A percentile compares a stretch with the other conserved stretches of the same genome.
phyloP scores from a whole-genome alignment of 1,140 invertebrate genomes.

The Drusus annulatus region DNA sequence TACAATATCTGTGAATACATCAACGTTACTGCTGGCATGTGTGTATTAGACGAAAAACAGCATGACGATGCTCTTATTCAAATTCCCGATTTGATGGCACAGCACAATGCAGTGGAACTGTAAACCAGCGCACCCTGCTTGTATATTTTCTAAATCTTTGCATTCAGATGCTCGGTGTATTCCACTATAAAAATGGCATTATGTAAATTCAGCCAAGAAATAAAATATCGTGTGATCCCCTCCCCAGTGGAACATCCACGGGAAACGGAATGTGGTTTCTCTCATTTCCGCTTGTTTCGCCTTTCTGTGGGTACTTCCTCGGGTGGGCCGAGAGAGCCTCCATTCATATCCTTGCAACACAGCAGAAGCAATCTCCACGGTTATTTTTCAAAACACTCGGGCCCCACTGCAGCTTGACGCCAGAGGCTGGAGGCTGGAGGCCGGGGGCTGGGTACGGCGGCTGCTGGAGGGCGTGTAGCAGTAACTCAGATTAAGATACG shows the following conservation, averaged over 20 bases:
- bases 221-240: constrained; percentile 63
- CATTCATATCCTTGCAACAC: constrained; percentile 49
- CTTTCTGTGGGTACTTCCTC: constrained; percentile 46
- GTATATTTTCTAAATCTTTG: constrained; percentile 49
- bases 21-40: no score
- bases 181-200: constrained; percentile 68
- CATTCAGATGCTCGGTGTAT: constrained; percentile 50
- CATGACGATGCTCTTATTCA: constrained; percentile 36
- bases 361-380: constrained; percentile 53
- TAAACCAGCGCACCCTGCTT: constrained; percentile 19
- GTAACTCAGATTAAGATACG: constrained; percentile 62
- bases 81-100: constrained; percentile 40
- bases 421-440: no score
- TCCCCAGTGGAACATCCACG: constrained; percentile 41
- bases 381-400: constrained; percentile 55
- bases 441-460: not conserved
- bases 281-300: constrained; percentile 66
- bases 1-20: no score
- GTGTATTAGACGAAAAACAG: no score
- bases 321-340: constrained; percentile 43
- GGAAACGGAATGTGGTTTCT: constrained; percentile 68
- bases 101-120: constrained; percentile 37
- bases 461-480: constrained; percentile 42
- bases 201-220: constrained; percentile 70
- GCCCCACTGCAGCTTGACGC: not conserved